A percentile compares a stretch with the other conserved stretches of the same genome.
phyloP scores from a whole-genome alignment of 1,140 invertebrate genomes.

The Tetramorium parvispinum region DNA sequence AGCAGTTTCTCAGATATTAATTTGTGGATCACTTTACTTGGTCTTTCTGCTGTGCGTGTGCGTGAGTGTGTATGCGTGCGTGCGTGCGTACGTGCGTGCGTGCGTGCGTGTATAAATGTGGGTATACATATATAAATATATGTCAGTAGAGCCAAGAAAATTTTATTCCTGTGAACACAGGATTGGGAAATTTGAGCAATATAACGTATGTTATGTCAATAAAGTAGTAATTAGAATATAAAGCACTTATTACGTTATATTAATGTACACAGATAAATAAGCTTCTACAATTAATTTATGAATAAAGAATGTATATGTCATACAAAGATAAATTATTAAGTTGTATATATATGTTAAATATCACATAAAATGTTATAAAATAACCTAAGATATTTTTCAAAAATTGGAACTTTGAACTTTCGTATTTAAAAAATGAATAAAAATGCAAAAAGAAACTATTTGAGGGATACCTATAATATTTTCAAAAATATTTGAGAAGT shows the following conservation, averaged over 20 bases:
- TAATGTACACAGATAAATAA: slow-evolving; percentile 76
- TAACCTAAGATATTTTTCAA: not conserved
- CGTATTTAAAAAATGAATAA: not conserved
- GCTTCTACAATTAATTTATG: slow-evolving; percentile 75
- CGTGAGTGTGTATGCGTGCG: not conserved
- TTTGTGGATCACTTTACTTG: not conserved
- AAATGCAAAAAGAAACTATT: not conserved
- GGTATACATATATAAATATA: not conserved
- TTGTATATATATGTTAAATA: not conserved
- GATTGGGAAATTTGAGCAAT: slow-evolving; percentile 78
- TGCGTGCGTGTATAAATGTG: not conserved
- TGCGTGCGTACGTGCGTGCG: not conserved
- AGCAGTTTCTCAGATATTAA: not conserved
- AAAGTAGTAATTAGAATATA: slow-evolving; percentile 67
- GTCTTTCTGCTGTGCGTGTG: not conserved
- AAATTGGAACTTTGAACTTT: not conserved
- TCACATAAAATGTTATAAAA: not conserved
- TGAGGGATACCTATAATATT: not conserved
- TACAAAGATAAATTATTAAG: slow-evolving; percentile 18
- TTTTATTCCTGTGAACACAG: slow-evolving; percentile 84
- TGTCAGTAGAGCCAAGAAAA: slow-evolving; percentile 52
- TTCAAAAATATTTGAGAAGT: not conserved
- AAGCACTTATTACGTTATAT: slow-evolving; percentile 73
- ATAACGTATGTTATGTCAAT: slow-evolving; percentile 72
- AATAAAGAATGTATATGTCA: slow-evolving; percentile 65